Percentiles rank a stretch among this genome's conserved stretches.
Evolutionary conservation across 2,888 invertebrate species (phyloP).

Genomic region (Dryobota labecula): DNA sequence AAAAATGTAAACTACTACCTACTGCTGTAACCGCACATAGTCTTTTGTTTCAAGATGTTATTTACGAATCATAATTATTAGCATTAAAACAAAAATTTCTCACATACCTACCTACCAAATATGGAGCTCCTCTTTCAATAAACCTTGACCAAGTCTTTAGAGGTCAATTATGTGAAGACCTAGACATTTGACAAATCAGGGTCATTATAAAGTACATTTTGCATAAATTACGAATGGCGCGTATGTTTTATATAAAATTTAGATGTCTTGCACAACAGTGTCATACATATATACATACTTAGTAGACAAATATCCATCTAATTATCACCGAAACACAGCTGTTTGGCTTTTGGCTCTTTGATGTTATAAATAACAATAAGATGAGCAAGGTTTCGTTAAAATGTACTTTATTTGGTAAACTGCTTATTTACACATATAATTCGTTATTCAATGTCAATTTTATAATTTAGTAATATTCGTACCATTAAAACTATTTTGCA

Average conservation of each 20-base stretch:
- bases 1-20: neutral
- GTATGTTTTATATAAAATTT: neutral
- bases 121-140: neutral
- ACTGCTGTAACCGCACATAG: neutral
- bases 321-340: neutral
- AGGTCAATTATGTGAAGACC: constrained; percentile 25
- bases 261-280: neutral
- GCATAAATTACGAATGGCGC: neutral
- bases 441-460: neutral
- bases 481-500: neutral
- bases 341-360: too few species aligned
- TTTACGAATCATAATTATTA: neutral
- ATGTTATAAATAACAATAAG: neutral
- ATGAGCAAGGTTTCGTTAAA: neutral
- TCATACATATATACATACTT: neutral
- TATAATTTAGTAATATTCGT: neutral
- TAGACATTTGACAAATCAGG: constrained; percentile 27
- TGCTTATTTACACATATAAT: constrained; percentile 13
- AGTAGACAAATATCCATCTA: too few species aligned
- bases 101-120: neutral
- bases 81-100: neutral
- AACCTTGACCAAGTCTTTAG: constrained; percentile 35
- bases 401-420: constrained; percentile 30
- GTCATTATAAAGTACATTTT: neutral
- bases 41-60: neutral